Evolutionary conservation across 2,113 vertebrate species (phyloP), one percentile per base, ranked within the genome.

Genomic region (Lipotes vexillifer): DNA sequence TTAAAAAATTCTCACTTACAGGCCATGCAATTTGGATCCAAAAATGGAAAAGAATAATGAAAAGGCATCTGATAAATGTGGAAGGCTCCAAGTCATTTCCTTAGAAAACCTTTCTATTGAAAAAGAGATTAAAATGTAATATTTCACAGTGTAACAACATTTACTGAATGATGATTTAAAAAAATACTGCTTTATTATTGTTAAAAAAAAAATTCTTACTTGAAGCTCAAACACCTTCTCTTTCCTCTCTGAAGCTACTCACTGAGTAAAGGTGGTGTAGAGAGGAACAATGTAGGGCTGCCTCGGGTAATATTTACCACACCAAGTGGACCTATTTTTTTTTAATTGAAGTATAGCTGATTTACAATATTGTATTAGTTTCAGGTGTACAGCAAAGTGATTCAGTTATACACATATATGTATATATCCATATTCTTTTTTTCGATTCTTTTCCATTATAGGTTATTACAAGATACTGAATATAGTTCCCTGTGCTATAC

Each of bases 1-100:
- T 57, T 13, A 7, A 77, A 94, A 78, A 71, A 10, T 9, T 89
- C 69, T 92, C 63, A n/a, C 75, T 38, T 78, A 97, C 99, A 99
- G 96, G 99, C 99, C 84, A 99, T 99, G 97, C 99, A 99, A 94
- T 99, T 99, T 75, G 99, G 99, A 89, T 99, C 99, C 82, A 99
- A 46, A 12, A 46, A 46, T 46, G 46, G 44, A 99, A 98, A 98
- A 99, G 97, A 97, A 72, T 55, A 98, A 52, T 0, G 99, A 99
- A 96, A 99, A 99, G 93, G 99, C 99, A 6, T 99, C 99, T 4
- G 99, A 99, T 96, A 99, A 98, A 29, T 99, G 99, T 98, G 98
- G 78, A 74, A 99, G 99, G 87, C 99, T 99, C 69, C 97, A 98
- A 69, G 66, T 92, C 33, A 21, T 38, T 72, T 93, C 92, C 41